Base-by-base conservation (phyloP, 2,888 invertebrate genomes). In the Drosophila barbarae region DNA sequence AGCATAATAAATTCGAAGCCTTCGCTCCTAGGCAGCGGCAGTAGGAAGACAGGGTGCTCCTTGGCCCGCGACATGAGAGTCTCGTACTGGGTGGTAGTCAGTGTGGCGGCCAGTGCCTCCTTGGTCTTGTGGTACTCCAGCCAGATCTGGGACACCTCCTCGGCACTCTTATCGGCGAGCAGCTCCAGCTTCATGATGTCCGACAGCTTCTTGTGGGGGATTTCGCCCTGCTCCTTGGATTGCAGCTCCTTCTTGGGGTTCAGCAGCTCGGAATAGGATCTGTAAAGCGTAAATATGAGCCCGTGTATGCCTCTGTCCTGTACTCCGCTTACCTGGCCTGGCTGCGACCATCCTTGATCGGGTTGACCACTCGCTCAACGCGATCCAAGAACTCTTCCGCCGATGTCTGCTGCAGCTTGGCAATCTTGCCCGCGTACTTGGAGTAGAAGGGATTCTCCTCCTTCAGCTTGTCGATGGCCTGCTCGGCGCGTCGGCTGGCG, bases 1-100 rank as follows among this genome's bases (percentile, higher is more conserved):
- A 93, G 90, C 90, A 96, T 91, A 55, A 96, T 92, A 87, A 96
- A 96, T 89, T 97, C 96, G 85, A 95, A 97, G 12, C 96, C 96
- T 78, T 95, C 93, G 21, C 93, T 92, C 52, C 96, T 91, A 0
- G 96, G 96, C 70, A 97, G 87, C 0, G 96, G 95, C 71, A 96
- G 92, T 60, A 97, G 79, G 88, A 97, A 97, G 30, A 93, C 92
- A 0, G 94, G 93, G 87, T 91, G 92, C 58, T 91, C 86, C 69
- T 90, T 90, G 69, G 93, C 92, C 34, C 91, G 91, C 32, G 90
- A 86, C 70, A 91, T 90, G 65, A 96, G 90, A 56, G 88, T 90
- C 1, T 91, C 90, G 84, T 92, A 96, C 12, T 92, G 90, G 5
- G 91, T 89, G 0, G 88, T 76, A 0, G 94, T 93, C 69, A 96